These are phyloP conservation scores for Zaprionus camerounensis DNA, from an alignment of 1,140 invertebrate species.

Conservation along the genomic window DNA sequence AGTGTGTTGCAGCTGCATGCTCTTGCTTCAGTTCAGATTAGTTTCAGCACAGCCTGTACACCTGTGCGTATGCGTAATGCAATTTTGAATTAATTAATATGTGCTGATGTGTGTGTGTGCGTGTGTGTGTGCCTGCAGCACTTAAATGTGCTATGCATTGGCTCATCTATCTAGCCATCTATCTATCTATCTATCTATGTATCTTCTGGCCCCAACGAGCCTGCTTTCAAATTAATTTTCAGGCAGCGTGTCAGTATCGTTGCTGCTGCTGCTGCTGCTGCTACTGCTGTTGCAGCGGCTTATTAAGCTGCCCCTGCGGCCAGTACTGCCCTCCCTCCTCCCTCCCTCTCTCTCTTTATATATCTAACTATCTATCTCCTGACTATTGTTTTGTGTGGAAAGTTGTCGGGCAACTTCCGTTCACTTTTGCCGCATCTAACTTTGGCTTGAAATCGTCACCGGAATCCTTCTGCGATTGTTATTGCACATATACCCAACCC, in stretches of 20 bases:
- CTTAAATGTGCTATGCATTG: constrained; percentile 38
- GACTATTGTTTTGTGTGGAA: constrained; percentile 28
- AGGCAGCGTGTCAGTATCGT: constrained; percentile 68
- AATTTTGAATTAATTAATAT: constrained; percentile 82
- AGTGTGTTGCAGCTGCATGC: constrained; percentile 32
- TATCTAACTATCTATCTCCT: not conserved
- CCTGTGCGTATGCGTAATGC: constrained; percentile 80
- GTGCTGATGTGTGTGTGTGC: constrained; percentile 16
- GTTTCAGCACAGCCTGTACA: constrained; percentile 49
- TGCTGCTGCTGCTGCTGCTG: not conserved
- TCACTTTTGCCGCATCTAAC: constrained; percentile 35
- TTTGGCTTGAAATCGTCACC: constrained; percentile 14
- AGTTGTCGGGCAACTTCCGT: constrained; percentile 45
- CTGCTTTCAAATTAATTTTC: constrained; percentile 76
- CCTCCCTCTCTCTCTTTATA: not conserved
- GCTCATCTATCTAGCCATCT: constrained; percentile 37
- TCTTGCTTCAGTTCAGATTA: constrained; percentile 28
- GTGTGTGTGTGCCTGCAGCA: constrained; percentile 40
- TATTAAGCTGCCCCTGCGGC: constrained; percentile 27
- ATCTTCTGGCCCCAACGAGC: constrained; percentile 23
- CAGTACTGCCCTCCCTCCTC: not conserved
- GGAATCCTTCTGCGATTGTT: constrained; percentile 38
- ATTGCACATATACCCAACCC: not conserved
- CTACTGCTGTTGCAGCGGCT: constrained; percentile 39
- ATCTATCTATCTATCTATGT: not conserved